Evolutionary conservation across 2,797 vertebrate species (phyloP).

Genomic region (Ataeniobius toweri): DNA sequence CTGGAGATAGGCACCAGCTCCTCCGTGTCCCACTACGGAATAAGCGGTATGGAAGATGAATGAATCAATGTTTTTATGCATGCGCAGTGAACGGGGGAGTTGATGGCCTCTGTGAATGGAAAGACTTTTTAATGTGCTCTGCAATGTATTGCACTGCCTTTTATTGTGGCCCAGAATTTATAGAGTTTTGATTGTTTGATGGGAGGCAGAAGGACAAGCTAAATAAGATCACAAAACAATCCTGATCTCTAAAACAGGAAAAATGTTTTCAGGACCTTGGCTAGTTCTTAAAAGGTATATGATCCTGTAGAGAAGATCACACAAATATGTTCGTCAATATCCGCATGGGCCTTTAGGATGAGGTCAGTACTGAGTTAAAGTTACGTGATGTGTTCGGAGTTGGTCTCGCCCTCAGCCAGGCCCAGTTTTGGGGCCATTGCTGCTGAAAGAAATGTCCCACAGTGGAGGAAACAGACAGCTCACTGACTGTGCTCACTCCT

Average conservation of each 20-base stretch:
- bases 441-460: conserved; percentile 66
- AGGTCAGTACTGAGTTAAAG: conserved; percentile 26
- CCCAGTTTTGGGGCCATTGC: conserved; percentile 39
- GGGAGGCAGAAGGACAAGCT: neutral
- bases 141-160: neutral
- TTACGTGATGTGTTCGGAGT: conserved; percentile 39
- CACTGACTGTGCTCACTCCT: conserved; percentile 78
- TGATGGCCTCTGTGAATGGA: neutral
- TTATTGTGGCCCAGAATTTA: neutral
- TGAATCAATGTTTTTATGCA: neutral
- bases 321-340: conserved; percentile 12
- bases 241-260: neutral
- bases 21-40: too few relatives aligned
- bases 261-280: conserved; percentile 35
- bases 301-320: neutral
- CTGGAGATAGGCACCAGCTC: too few relatives aligned
- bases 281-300: conserved; percentile 28
- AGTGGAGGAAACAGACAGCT: conserved; percentile 74
- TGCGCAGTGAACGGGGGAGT: neutral
- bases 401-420: conserved; percentile 32
- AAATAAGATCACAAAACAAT: neutral
- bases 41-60: too few relatives aligned
- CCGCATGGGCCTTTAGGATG: conserved; percentile 18
- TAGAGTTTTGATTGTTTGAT: neutral
- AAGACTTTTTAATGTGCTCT: neutral